Evolutionary conservation across 2,113 vertebrate genomes (phyloP).

Genomic region (Motacilla tschutschensis): DNA sequence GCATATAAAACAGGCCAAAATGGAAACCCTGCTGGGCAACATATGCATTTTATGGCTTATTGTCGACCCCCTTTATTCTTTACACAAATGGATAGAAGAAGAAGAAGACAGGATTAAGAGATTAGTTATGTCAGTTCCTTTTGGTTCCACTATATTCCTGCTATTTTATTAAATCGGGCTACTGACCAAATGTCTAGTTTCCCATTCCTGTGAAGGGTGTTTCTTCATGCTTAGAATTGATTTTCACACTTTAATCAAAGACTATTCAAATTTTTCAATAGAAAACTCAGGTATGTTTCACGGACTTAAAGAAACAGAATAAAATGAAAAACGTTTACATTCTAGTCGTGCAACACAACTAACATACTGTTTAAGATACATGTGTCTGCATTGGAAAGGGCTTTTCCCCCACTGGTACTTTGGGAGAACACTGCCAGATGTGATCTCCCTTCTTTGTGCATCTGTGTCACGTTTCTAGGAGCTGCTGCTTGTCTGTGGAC

Average conservation of each 20-base stretch:
- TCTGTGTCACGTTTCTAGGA: background rate
- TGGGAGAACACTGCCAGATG: background rate
- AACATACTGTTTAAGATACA: background rate
- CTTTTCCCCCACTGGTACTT: background rate
- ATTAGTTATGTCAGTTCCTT: constrained; percentile 61
- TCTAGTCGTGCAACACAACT: background rate
- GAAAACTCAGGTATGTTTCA: constrained; percentile 44
- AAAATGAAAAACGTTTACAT: background rate
- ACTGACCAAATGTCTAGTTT: constrained; percentile 33
- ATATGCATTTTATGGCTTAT: constrained; percentile 61
- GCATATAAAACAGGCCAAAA: constrained; percentile 6
- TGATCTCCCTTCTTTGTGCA: background rate
- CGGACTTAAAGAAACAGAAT: background rate
- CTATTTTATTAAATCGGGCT: constrained; percentile 46
- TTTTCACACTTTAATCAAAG: constrained; percentile 58
- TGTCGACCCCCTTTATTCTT: constrained; percentile 21
- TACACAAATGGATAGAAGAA: constrained; percentile 31
- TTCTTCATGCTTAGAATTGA: constrained; percentile 58
- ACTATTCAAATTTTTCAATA: constrained; percentile 23
- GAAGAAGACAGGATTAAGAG: constrained; percentile 66
- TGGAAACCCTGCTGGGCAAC: constrained; percentile 47
- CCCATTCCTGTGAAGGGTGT: constrained; percentile 14
- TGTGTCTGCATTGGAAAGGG: background rate
- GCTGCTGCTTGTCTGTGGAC: background rate
- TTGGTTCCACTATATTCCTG: constrained; percentile 52